Evolutionary conservation across 2,888 invertebrate species (phyloP), one percentile per base, ranked within the genome.

Genomic region (Euphydryas editha): DNA sequence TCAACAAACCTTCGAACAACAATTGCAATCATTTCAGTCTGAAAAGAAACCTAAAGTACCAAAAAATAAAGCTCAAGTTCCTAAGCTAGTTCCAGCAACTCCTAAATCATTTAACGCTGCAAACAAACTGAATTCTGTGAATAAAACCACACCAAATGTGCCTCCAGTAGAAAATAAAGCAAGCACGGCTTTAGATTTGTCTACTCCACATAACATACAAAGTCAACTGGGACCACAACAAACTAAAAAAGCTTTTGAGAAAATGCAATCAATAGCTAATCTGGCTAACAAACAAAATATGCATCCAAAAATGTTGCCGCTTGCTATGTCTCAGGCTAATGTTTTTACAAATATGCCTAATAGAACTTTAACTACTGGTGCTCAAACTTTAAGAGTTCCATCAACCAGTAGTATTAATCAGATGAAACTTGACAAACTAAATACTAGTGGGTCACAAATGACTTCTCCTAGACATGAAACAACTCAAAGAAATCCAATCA

Each of bases 1-100:
- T 79, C 93, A 93, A 77, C 93, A 93, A 79, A 92, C 92, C 67
- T 93, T 93, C 87, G 90, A 92, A 74, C 89, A 93, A 70, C 93
- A 93, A 75, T 72, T 93, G 37, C 88, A 89, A 70, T 81, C 85
- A 69, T 73, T 91, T 75, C 88, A 90, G 75, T 75, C 83, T 75
- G 92, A 92, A 69, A 92, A 92, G 73, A 93, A 93, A 76, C 69
- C 86, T 0, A 93, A 93, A 75, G 65, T 84, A 61, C 80, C 86
- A 1, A 93, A 92, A 87, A 88, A 83, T 75, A 92, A 92, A 81
- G 73, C 88, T 56, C 92, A 92, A 75, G 89, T 92, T 44, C 93
- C 93, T 54, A 93, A 93, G 77, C 78, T 92, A 56, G 86, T 91
- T 24, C 89, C 91, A 68, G 90, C 92, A 58, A 86, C 85, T 54